Conservation (phyloP, 2,113 vertebrate species). For the Caretta caretta region DNA sequence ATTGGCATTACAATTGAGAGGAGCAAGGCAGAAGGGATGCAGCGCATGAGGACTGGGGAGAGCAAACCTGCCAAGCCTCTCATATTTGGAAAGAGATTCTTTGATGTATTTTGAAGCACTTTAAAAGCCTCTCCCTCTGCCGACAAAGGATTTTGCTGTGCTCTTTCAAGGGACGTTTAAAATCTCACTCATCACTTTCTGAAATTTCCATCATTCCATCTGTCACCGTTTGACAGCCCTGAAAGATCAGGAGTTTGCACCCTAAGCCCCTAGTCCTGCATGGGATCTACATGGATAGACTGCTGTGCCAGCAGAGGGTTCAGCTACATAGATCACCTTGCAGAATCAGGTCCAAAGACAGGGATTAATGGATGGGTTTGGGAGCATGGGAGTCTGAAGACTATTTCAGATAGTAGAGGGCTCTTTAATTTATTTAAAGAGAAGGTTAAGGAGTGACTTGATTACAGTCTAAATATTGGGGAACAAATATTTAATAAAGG, state of each 20-base stretch:
- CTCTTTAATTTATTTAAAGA: background rate
- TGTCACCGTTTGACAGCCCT: background rate
- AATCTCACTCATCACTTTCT: conserved; percentile 31
- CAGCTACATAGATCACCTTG: background rate
- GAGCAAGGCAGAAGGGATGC: background rate
- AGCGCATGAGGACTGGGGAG: background rate
- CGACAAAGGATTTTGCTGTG: conserved; percentile 34
- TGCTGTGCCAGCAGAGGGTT: background rate
- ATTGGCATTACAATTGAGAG: background rate
- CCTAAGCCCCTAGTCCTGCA: background rate
- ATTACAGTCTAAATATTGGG: background rate
- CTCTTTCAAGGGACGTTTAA: conserved; percentile 38
- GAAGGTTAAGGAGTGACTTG: background rate
- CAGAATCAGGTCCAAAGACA: background rate
- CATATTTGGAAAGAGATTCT: conserved; percentile 39
- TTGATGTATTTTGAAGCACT: conserved; percentile 46
- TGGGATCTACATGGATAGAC: background rate
- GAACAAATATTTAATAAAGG: background rate
- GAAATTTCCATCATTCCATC: background rate
- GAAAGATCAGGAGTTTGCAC: background rate
- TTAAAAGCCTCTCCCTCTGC: conserved; percentile 46
- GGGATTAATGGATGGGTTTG: background rate
- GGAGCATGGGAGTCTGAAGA: background rate
- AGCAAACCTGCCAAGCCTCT: conserved; percentile 35
- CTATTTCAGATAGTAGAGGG: background rate